Evolutionary conservation across 2,113 vertebrate genomes (phyloP).

Genomic region (Nothocercus nigrocapillus): DNA sequence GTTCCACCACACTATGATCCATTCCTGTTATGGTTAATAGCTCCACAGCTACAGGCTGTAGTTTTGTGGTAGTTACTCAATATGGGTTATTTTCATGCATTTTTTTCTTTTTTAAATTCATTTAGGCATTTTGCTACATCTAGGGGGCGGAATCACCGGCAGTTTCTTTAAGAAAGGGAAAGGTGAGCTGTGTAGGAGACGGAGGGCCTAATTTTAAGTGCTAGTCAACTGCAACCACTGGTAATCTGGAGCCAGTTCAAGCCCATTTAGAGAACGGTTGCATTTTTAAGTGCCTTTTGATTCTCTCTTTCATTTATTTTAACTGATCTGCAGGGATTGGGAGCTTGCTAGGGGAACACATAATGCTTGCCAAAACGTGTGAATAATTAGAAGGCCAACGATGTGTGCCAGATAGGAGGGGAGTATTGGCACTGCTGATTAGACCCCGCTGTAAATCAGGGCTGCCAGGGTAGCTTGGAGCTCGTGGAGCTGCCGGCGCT

Average conservation of each 20-base stretch:
- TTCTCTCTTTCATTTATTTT: constrained; percentile 98
- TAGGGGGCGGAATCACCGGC: not conserved
- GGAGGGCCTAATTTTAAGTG: constrained; percentile 75
- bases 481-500: constrained; percentile 13
- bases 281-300: constrained; percentile 92
- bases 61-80: not conserved
- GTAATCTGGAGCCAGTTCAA: constrained; percentile 89
- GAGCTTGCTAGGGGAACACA: constrained; percentile 89
- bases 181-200: constrained; percentile 51
- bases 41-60: not conserved
- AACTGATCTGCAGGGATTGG: constrained; percentile 97
- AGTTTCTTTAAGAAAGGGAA: constrained; percentile 32
- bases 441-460: constrained; percentile 92
- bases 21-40: not conserved
- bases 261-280: constrained; percentile 90
- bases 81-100: not conserved
- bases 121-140: not conserved
- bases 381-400: constrained; percentile 92
- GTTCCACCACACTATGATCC: not conserved
- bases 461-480: constrained; percentile 76
- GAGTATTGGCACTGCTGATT: constrained; percentile 93
- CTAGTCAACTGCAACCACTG: constrained; percentile 81
- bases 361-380: constrained; percentile 94
- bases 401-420: constrained; percentile 90
- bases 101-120: not conserved